Evolutionary conservation across 2,888 invertebrate species (phyloP), one percentile per base, ranked within the genome.

Genomic region (Lepidocyrtoides sp.): DNA sequence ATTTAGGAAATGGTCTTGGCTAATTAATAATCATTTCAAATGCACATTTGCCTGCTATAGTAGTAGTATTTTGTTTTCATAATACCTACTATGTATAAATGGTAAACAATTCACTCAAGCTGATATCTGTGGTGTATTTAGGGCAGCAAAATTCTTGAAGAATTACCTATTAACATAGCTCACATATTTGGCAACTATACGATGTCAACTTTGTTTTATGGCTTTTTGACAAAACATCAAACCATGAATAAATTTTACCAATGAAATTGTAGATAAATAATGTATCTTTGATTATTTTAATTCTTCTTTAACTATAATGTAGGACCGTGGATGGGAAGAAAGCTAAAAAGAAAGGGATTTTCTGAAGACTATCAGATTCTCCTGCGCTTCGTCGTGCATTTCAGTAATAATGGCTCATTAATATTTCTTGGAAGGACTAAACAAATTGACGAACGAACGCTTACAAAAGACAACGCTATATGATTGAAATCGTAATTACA

Each of bases 271-370:
- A 4, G 14, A 26, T 60, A 23, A 60, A 60, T 60, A 12, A 60
- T 60, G 60, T 23, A 5, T 54, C 14, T 54, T 14, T 54, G 5
- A 23, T 60, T 60, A 60, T 77, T 48, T 51, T 79, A 79, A 79
- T 79, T 79, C 54, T 20, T 17, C n/a, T n/a, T 54, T n/a, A 51
- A 79, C 51, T n/a, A 10, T 54, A 83, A 91, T 91, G 93, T 96
- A 97, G 97, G 95, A 96, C 97, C 93, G 97, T 98, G 94, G 98
- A 98, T 95, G 98, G 98, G 96, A 98, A 98, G 96, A 97, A 96
- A 95, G 97, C 97, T 96, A 98, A 98, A 96, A 98, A 98, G 94
- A 95, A 95, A 96, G 98, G 98, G 95, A 97, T 98, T 96, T 98
- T 98, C 96, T 98, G 97, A 93, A 82, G 85, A 77, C 51, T 91